Base-by-base conservation (phyloP, 2,113 vertebrate genomes). In the Daphoenositta chrysoptera region DNA sequence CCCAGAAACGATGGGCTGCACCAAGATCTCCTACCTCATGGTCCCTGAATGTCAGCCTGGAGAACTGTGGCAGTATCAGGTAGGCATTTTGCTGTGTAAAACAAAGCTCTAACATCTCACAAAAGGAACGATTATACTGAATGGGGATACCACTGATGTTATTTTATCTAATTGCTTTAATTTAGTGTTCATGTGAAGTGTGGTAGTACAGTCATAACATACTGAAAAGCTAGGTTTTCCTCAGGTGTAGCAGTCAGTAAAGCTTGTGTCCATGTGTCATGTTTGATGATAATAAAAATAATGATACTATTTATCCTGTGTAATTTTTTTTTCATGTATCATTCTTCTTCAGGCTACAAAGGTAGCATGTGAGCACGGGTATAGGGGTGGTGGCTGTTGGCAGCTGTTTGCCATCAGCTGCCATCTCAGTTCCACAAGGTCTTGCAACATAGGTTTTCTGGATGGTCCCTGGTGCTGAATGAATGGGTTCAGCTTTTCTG, bases 371-470 rank as follows among this genome's bases (percentile, higher is more conserved):
- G 19, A 85, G 27, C 23, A 13, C 14, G 15, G 27, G 8, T 22
- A 4, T 17, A 45, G 39, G 28, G 31, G 8, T 57, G 16, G 23
- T 40, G 56, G 35, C 27, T 89, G 39, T 45, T 4, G 1, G 51
- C 33, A 45, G 47, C 18, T 39, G 0, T 70, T 58, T 84, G 66
- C 56, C 15, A 4, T 47, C 56, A 53, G 30, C 48, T 91, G n/a
- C 58, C 57, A 7, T 50, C 44, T 76, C 37, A 50, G 45, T 72
- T 85, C 31, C 54, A 33, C 1, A 10, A 8, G 39, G 20, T 69
- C 44, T 76, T 39, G 40, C 19, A 66, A 14, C 9, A 14, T 6
- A 7, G 0, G 0, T 56, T 69, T 44, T 37, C 35, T 42, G 5
- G 44, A n/a, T 20, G 31, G 35, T 28, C 23, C 24, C 28, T 61